Evolutionary conservation across 2,888 invertebrate species (phyloP).

Genomic region (Pyrocoelia pectoralis): DNA sequence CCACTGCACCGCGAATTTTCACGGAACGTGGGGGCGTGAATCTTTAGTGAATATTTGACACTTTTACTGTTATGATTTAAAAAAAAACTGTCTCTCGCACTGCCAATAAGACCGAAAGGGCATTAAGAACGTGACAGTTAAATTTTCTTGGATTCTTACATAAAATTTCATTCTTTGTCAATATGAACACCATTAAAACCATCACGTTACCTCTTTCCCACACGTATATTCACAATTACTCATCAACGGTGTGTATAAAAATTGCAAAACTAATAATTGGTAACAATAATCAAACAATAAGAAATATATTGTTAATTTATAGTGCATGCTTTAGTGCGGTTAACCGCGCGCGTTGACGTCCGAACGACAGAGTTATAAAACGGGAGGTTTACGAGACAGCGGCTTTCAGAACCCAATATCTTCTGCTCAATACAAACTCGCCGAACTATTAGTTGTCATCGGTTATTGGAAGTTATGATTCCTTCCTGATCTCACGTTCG

Average conservation of each 20-base stretch:
- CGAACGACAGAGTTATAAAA: conserved; percentile 34
- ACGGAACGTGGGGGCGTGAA: too few species aligned
- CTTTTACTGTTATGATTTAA: too few species aligned
- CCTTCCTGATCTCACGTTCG: conserved; percentile 39
- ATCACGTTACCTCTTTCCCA: conserved; percentile 1
- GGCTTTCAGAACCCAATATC: conserved; percentile 48
- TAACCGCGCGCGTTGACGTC: conserved; percentile 35
- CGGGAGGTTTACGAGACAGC: conserved; percentile 35
- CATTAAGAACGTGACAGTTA: too few species aligned
- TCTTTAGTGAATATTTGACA: too few species aligned
- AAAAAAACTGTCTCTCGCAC: too few species aligned
- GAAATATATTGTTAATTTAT: conserved; percentile 35
- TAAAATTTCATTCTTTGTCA: too few species aligned
- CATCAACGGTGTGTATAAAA: conserved; percentile 18
- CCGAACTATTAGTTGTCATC: conserved; percentile 52
- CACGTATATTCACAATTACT: conserved; percentile 12
- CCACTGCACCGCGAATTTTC: too few species aligned
- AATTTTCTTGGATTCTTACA: too few species aligned
- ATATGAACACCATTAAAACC: too few species aligned
- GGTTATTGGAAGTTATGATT: conserved; percentile 54
- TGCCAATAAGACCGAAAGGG: too few species aligned
- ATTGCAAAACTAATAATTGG: conserved; percentile 31
- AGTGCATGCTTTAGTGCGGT: conserved; percentile 33
- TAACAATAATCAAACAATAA: conserved; percentile 35
- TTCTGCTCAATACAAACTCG: conserved; percentile 47